Conservation (phyloP, 2,797 vertebrate genomes). For the Menidia menidia region DNA sequence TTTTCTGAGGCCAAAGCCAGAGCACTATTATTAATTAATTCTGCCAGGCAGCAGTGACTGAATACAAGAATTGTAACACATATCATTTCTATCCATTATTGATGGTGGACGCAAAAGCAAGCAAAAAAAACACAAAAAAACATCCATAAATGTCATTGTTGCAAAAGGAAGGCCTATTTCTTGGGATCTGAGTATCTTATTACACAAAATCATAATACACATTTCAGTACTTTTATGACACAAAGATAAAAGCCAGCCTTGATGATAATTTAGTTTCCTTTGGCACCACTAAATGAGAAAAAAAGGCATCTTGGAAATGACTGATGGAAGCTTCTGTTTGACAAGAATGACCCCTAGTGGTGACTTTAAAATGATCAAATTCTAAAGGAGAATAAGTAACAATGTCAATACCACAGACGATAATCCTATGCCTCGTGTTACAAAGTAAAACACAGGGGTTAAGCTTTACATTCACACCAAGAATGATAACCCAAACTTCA, state of each 20-base stretch:
- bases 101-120: not conserved
- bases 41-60: constrained; percentile 18
- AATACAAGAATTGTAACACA: constrained; percentile 17
- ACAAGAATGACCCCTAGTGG: constrained; percentile 77
- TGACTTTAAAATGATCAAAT: constrained; percentile 2
- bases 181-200: constrained; percentile 13
- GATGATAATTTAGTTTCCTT: constrained; percentile 26
- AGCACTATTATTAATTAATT: constrained; percentile 45
- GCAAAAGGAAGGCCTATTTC: constrained; percentile 1
- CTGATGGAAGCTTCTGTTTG: constrained; percentile 35
- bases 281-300: constrained; percentile 18
- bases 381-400: constrained; percentile 6
- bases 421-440: constrained; percentile 46
- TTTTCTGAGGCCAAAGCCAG: constrained; percentile 36
- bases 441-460: constrained; percentile 44
- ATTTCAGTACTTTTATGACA: constrained; percentile 2
- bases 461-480: constrained; percentile 28
- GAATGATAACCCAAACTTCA: constrained; percentile 30
- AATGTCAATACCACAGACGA: constrained; percentile 29
- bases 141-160: too few species aligned
- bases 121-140: constrained; percentile 1
- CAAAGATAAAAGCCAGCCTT: constrained; percentile 14
- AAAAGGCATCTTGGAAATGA: constrained; percentile 30
- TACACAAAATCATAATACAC: not conserved
- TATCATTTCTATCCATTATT: constrained; percentile 3